phyloP scores from a whole-genome alignment of 2,888 invertebrate genomes.

The Stenichneumon culpator region DNA sequence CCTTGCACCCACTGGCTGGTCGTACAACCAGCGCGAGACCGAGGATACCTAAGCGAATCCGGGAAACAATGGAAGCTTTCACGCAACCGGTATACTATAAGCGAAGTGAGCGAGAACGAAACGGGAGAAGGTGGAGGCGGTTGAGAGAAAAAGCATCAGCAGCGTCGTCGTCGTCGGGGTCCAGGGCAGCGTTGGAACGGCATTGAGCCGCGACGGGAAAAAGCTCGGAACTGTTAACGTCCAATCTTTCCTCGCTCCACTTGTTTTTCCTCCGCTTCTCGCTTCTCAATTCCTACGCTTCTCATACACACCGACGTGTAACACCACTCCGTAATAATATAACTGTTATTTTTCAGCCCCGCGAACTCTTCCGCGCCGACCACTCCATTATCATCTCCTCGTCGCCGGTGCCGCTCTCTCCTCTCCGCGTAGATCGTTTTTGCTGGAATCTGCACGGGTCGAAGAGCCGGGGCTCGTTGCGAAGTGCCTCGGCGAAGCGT shows the following conservation, averaged over 20 bases:
- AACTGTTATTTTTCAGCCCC: constrained; percentile 82
- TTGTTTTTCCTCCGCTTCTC: constrained; percentile 77
- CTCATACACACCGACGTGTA: constrained; percentile 72
- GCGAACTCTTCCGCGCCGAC: constrained; percentile 64
- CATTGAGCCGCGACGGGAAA: constrained; percentile 74
- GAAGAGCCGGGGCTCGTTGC: constrained; percentile 72
- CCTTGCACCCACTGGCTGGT: constrained; percentile 31
- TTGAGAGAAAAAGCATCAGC: constrained; percentile 65
- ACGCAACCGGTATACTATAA: constrained; percentile 66
- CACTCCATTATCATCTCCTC: constrained; percentile 70
- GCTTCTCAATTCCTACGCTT: constrained; percentile 71
- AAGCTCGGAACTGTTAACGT: constrained; percentile 80
- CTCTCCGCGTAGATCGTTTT: constrained; percentile 62
- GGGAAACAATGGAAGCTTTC: constrained; percentile 71
- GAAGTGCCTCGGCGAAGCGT: constrained; percentile 79
- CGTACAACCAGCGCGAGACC: constrained; percentile 8
- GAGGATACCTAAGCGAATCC: constrained; percentile 63
- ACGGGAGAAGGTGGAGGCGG: constrained; percentile 30
- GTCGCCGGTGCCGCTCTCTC: constrained; percentile 57
- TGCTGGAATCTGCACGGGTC: constrained; percentile 54
- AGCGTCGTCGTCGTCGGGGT: constrained; percentile 65
- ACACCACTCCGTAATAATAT: constrained; percentile 69
- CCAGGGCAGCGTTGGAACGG: constrained; percentile 67
- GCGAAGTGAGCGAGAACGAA: constrained; percentile 55
- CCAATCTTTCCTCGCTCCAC: constrained; percentile 79